Base-by-base conservation (phyloP, 2,113 vertebrate genomes). In the Polypterus bichir region DNA sequence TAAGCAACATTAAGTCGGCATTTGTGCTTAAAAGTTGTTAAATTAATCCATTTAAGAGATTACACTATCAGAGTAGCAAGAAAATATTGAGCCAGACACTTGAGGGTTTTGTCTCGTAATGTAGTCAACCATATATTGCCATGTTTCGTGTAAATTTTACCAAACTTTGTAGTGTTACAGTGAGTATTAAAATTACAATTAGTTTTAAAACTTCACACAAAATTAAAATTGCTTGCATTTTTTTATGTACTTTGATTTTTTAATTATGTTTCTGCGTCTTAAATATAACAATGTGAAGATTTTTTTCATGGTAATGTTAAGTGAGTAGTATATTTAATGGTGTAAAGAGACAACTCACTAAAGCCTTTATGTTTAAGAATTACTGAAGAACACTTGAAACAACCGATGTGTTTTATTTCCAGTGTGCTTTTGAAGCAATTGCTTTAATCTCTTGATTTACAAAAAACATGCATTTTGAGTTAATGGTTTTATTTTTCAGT, bases 41-140 rank as follows among this genome's bases (percentile, higher is more conserved):
- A 75, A 67, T 62, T 76, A 82, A 84, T 83, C 82, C 71, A 48
- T 66, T 69, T 62, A 62, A 54, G 47, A 63, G 65, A 82, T 83
- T 80, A 82, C 68, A 7, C 6, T 44, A 9, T 4, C 56, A 45
- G 6, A 44, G 6, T 7, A 9, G 56, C 2, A 58, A 8, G 56
- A 45, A 58, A 45, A 58, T 7, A 44, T 58, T 27, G 6, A 45
- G 53, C 59, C 66, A 76, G 71, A 62, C 70, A 72, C 64, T 69
- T 67, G 66, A 70, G 69, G 65, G 45, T 53, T 54, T 53, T 49
- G 64, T 70, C 68, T 65, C 68, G 47, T 69, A 53, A 5, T 64
- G 53, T 55, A 53, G 44, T 64, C 47, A 27, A 65, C 66, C 65
- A 62, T 27, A 11, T 7, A 61, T 64, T 48, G 64, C 46, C 10